Evolutionary conservation across 2,888 invertebrate genomes (phyloP), one percentile per base, ranked within the genome.

Genomic region (Melolontha melolontha): DNA sequence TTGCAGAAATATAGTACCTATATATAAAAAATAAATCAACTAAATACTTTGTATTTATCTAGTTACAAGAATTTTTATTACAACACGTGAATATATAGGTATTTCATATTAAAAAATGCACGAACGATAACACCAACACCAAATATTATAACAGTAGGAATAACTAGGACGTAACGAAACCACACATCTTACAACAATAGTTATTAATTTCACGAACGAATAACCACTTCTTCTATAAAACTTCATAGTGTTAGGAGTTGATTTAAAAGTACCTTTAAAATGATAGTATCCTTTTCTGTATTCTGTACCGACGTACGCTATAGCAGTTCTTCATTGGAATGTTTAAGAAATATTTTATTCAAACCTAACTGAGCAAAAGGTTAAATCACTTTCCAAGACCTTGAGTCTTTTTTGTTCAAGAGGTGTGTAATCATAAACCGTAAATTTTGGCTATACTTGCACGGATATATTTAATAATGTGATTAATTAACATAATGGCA

Each of bases 321-420:
- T 6, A 22, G 22, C 4, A 22, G 4, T 22, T 22, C 22, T 22
- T 22, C 22, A 6, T 10, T 34, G 34, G 14, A 52, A 14, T 51
- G 12, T 52, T 52, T 34, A 22, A 10, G 34, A 34, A 34, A 34
- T 34, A 52, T 14, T 52, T 52, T 7, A 52, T 34, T 12, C 10
- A 34, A 34, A 34, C 34, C 34, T 34, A 34, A 2, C 34, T 34
- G 7, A 34, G 34, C 59, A 47, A 62, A 62, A 62, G 59, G 59
- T 62, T 62, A 62, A 47, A 62, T 47, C 59, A 62, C 59, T 62
- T 62, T 62, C 59, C 5, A 47, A 62, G 47, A 47, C 59, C 59
- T 47, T 62, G 59, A 62, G 10, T 34, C 12, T 14, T 49, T 62
- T 42, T 57, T 44, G 42, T 22, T 22, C 16, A 42, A 42, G 29